Evolutionary conservation across 1,140 invertebrate species (phyloP).

Genomic region (Agrypnia vestita): DNA sequence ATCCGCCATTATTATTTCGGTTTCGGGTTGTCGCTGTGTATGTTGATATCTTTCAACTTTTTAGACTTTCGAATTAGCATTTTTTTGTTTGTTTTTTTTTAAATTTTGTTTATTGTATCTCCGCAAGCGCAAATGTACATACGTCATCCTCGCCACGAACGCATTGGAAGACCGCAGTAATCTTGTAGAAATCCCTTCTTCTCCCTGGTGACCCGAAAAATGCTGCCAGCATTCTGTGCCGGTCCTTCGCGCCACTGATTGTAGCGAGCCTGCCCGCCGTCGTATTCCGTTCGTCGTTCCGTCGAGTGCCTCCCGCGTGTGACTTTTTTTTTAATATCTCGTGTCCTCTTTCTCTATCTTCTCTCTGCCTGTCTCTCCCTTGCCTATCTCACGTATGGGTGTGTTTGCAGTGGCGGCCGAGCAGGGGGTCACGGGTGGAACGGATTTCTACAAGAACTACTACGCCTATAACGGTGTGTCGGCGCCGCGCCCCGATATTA

Average conservation of each 20-base stretch:
- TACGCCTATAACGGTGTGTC: slow-evolving; percentile 71
- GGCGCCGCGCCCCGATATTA: slow-evolving; percentile 64
- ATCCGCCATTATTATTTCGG: too few species aligned
- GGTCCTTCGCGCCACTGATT: slow-evolving; percentile 50
- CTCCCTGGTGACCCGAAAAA: slow-evolving; percentile 31
- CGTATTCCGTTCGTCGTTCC: not conserved
- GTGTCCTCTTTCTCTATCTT: slow-evolving; percentile 29
- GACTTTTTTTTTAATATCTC: not conserved
- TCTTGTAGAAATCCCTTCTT: slow-evolving; percentile 61
- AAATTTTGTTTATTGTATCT: not conserved
- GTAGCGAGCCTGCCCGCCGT: slow-evolving; percentile 42
- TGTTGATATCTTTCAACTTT: too few species aligned
- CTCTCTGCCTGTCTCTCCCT: slow-evolving; percentile 27
- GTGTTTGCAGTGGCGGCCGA: slow-evolving; percentile 86
- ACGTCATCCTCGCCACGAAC: slow-evolving; percentile 52
- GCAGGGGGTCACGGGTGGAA: slow-evolving; percentile 79
- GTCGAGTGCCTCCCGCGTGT: slow-evolving; percentile 37
- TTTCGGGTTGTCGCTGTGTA: too few species aligned
- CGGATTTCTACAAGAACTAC: slow-evolving; percentile 89
- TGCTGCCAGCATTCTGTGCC: slow-evolving; percentile 51
- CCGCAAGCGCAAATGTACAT: slow-evolving; percentile 53
- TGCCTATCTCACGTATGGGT: slow-evolving; percentile 33
- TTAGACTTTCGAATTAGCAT: too few species aligned
- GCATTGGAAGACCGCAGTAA: slow-evolving; percentile 33
- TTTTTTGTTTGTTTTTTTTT: too few species aligned